These are phyloP conservation scores for Eulemur coronatus DNA, from an alignment of 2,797 vertebrate genomes.

Conservation along the genomic window DNA sequence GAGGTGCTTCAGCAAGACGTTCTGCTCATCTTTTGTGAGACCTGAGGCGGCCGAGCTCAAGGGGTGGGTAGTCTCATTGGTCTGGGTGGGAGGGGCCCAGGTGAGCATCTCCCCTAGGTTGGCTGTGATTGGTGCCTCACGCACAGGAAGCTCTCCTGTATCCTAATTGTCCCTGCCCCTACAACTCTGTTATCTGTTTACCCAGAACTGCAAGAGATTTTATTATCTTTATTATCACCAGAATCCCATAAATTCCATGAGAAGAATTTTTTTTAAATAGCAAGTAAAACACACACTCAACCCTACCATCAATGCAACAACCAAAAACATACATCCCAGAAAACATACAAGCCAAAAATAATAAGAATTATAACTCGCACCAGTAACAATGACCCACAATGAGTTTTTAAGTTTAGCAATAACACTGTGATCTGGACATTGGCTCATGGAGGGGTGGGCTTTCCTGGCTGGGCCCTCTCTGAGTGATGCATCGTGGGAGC, in stretches of 20 bases:
- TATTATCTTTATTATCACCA: not conserved
- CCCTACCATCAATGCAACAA: not conserved
- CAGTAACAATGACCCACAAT: not conserved
- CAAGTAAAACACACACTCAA: not conserved
- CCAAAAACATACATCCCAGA: not conserved
- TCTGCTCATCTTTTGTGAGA: not conserved
- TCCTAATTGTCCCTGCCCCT: not conserved
- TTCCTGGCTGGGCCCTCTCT: not conserved
- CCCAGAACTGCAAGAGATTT: not conserved
- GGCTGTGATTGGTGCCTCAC: not conserved
- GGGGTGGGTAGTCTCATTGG: not conserved
- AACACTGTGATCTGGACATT: not conserved
- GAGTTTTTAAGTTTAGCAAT: not conserved
- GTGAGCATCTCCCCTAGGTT: not conserved
- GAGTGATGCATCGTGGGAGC: not conserved
- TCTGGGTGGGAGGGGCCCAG: not conserved
- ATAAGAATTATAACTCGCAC: not conserved
- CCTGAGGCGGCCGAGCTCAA: not conserved
- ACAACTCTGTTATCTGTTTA: not conserved
- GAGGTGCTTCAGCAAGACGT: not conserved
- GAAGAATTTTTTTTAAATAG: not conserved
- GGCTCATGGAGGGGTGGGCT: not conserved
- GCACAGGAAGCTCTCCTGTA: not conserved
- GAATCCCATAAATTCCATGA: not conserved
- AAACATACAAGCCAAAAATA: not conserved